Evolutionary conservation across 2,113 vertebrate species (phyloP), one percentile per base, ranked within the genome.

Genomic region (Chloropsis hardwickii): DNA sequence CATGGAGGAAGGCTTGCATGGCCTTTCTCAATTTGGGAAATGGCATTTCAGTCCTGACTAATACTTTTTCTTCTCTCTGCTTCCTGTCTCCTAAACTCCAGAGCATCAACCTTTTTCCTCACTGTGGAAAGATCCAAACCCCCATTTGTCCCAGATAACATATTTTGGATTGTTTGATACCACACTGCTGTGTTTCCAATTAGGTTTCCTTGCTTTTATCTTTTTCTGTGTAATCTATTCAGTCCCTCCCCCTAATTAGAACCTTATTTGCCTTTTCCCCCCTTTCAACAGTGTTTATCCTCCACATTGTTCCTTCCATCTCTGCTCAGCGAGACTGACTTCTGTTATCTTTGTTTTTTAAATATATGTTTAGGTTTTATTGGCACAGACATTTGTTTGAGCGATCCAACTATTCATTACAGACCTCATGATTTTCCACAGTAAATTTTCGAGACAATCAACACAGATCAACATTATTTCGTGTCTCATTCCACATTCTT

Each of bases 401-500:
- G 60, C 1, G 3, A 60, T 97, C 96, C 97, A 95, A 66, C 89
- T 92, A 95, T 96, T 96, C 95, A 95, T 96, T 95, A 94, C 88
- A 91, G 94, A 86, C 88, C 93, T 92, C 86, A 24, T 87, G 92
- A 94, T 94, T 96, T 97, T 97, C 96, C 96, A 42, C 78, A 93
- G 96, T 96, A 96, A 97, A 97, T 97, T 97, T 97, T 94, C 91
- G 79, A 96, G 95, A 91, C 95, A 96, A 97, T 96, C 95, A 95
- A 91, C 89, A 86, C 80, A 42, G 80, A 93, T 92, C 92, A 91
- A 81, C 90, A 27, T 94, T 87, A 78, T 92, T 94, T 91, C 54
- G 83, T 80, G 81, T 86, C 91, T 82, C 84, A 8, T 60, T 95
- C 89, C 67, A 79, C 96, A 96, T 97, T 94, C 93, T 88, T 96